phyloP scores from a whole-genome alignment of 2,888 invertebrate species.

The Cinara cedri region DNA sequence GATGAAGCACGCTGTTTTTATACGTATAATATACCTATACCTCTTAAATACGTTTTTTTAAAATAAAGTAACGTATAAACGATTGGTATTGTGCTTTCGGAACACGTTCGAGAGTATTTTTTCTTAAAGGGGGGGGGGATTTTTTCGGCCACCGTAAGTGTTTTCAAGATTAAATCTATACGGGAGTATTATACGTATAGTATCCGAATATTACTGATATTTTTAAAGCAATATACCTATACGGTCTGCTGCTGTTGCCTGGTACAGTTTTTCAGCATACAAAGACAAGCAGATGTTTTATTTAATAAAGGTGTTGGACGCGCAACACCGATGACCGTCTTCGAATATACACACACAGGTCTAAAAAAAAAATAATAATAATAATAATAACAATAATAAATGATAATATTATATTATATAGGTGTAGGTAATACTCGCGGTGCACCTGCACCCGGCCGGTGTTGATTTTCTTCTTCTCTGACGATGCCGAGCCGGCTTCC shows the following conservation, averaged over 20 bases:
- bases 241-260: neutral
- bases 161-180: slow-evolving; percentile 45
- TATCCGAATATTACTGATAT: too few relatives aligned
- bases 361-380: too few relatives aligned
- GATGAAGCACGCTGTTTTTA: too few relatives aligned
- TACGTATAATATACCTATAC: too few relatives aligned
- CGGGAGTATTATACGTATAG: too few relatives aligned
- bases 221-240: too few relatives aligned
- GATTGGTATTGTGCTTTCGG: too few relatives aligned
- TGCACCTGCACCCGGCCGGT: slow-evolving; percentile 45
- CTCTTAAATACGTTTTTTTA: too few relatives aligned
- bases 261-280: slow-evolving; percentile 25
- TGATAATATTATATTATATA: neutral
- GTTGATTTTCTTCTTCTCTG: slow-evolving; percentile 40
- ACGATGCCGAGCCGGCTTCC: slow-evolving; percentile 15
- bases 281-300: slow-evolving; percentile 55
- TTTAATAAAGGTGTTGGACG: slow-evolving; percentile 51
- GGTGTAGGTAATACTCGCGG: neutral
- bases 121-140: too few relatives aligned
- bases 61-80: too few relatives aligned
- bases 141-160: slow-evolving; percentile 14
- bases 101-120: too few relatives aligned
- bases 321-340: neutral
- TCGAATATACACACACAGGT: neutral
- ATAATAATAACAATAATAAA: neutral